Percentiles rank a stretch among this genome's conserved stretches.
phyloP scores from a whole-genome alignment of 1,140 invertebrate species.

The Pissodes strobi region DNA sequence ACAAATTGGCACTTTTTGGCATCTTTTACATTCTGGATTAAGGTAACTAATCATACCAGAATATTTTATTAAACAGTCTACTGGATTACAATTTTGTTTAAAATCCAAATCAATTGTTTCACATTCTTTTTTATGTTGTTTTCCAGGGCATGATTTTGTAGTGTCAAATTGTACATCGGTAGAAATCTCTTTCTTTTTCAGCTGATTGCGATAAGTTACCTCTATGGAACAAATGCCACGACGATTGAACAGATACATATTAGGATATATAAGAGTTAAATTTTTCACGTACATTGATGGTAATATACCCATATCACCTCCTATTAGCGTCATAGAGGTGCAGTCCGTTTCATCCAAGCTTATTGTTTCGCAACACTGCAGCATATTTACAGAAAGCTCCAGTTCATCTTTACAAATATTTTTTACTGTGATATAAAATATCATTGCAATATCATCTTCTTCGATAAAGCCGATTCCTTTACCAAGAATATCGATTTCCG shows the following conservation, averaged over 20 bases:
- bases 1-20: conserved; percentile 31
- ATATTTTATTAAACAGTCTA: conserved; percentile 40
- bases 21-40: conserved; percentile 25
- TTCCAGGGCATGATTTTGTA: conserved; percentile 7
- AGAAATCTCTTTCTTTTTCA: conserved; percentile 16
- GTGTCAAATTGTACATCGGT: conserved; percentile 33
- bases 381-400: conserved; percentile 32
- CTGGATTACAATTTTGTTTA: conserved; percentile 33
- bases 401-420: conserved; percentile 32
- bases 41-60: conserved; percentile 33
- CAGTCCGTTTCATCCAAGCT: conserved; percentile 21
- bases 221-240: conserved; percentile 27
- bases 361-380: conserved; percentile 32
- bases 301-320: conserved; percentile 35
- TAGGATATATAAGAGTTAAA: conserved; percentile 38
- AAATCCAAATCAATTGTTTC: conserved; percentile 32
- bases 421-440: conserved; percentile 35
- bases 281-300: conserved; percentile 26
- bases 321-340: conserved; percentile 33
- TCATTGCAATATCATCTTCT: conserved; percentile 32
- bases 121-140: conserved; percentile 8
- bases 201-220: conserved; percentile 27
- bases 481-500: conserved; percentile 19
- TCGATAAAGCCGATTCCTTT: conserved; percentile 22
- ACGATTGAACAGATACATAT: conserved; percentile 31